Percentiles rank a stretch among this genome's conserved stretches.
Evolutionary conservation across 2,888 invertebrate species (phyloP).

Genomic region (Nomada fucata): DNA sequence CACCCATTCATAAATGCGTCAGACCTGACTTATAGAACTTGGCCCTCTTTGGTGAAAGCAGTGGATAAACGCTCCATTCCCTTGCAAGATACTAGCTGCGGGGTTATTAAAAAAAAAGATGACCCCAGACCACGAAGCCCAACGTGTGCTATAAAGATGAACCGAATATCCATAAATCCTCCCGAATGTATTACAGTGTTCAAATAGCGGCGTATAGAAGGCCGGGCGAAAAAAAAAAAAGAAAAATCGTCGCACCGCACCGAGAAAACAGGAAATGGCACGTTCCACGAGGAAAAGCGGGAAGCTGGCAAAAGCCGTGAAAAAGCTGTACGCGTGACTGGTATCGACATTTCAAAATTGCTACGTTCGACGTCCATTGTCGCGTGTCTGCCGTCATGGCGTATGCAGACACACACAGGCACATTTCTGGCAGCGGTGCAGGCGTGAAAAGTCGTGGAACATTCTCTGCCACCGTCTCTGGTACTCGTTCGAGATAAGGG

Average conservation of each 20-base stretch:
- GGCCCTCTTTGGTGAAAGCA: slow-evolving; percentile 2
- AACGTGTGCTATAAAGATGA: background rate
- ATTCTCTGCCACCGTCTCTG: slow-evolving; percentile 18
- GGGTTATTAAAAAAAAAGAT: background rate
- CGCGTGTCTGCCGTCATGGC: slow-evolving; percentile 65
- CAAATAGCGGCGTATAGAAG: background rate
- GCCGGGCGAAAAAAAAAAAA: background rate
- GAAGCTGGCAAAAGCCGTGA: slow-evolving; percentile 36
- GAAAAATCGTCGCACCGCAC: background rate
- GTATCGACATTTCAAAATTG: slow-evolving; percentile 82
- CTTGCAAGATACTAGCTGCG: background rate
- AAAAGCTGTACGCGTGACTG: slow-evolving; percentile 68
- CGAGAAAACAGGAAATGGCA: slow-evolving; percentile 21
- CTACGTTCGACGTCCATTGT: slow-evolving; percentile 79
- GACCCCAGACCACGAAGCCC: no score
- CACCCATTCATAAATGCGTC: background rate
- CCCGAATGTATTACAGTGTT: background rate
- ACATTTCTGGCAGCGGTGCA: background rate
- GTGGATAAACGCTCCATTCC: background rate
- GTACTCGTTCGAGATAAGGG: slow-evolving; percentile 42
- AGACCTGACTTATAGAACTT: background rate
- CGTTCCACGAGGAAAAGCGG: background rate
- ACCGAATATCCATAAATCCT: background rate
- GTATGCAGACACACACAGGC: background rate
- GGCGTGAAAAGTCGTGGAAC: slow-evolving; percentile 63